Evolutionary conservation across 2,797 vertebrate genomes (phyloP), one percentile per base, ranked within the genome.

Genomic region (Squalus acanthias): DNA sequence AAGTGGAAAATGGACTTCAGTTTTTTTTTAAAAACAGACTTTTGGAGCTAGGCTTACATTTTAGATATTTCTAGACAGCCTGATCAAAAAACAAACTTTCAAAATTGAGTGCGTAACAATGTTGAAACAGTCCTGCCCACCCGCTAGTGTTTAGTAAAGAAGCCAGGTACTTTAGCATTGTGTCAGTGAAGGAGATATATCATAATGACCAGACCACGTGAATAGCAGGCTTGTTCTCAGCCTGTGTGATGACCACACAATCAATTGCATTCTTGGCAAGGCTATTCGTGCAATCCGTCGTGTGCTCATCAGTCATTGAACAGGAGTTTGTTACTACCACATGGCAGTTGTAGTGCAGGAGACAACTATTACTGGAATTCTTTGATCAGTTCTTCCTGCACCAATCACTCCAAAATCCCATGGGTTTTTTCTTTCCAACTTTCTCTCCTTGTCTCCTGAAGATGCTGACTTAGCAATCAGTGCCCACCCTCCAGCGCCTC

Each of bases 151-250:
- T 50, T 24, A 50, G 82, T 50, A 24, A 85, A 50, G 39, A 50
- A 20, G 39, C 17, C 17, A 17, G 15, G 65, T 67, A 67, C 15
- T 67, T 67, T 8, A 3, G n/a, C 39, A 39, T 0, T 46, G 0
- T 76, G 39, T 46, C 39, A 46, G 82, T 22, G 20, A 85, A 50
- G 46, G 46, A 85, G 6, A 22, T 50, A 85, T 63, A 4, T 1
- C 24, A 91, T 39, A 46, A 69, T 93, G n/a, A 69, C 20, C 91
- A 39, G 63, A 93, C 20, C 8, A 67, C n/a, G 67, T 93, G 91
- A 93, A 69, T 93, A 39, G 17, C 17, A 24, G 63, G 91, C 17
- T 93, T 93, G 91, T 93, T 93, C 91, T 69, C n/a, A 69, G 91
- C 39, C 17, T 39, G 46, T 93, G 91, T 46, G 91, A 22, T 93